phyloP scores from a whole-genome alignment of 1,140 invertebrate species.

The Muscidifurax raptorellus region DNA sequence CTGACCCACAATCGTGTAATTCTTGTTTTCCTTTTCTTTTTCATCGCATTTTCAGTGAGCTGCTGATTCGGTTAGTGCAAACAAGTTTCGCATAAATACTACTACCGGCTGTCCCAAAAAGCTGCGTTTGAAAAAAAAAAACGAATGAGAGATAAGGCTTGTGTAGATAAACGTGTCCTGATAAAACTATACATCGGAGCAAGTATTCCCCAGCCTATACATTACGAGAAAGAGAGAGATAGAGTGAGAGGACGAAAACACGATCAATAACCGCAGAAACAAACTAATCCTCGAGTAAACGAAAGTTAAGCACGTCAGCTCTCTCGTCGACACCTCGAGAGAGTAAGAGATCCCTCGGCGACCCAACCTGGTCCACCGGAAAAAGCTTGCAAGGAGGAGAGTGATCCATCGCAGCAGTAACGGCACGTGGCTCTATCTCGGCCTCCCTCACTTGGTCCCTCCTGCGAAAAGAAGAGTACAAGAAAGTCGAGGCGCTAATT shows the following conservation, averaged over 20 bases:
- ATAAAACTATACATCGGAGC: not conserved
- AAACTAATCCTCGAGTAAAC: not conserved
- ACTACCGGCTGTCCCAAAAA: not conserved
- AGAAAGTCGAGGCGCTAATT: slow-evolving; percentile 36
- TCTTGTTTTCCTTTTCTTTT: not conserved
- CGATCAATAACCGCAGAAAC: not conserved
- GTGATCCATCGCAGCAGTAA: slow-evolving; percentile 33
- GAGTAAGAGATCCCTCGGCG: not conserved
- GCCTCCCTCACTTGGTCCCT: not conserved
- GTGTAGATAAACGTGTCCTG: not conserved
- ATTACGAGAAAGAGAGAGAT: not conserved
- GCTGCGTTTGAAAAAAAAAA: not conserved
- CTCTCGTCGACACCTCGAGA: not conserved
- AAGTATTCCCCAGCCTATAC: not conserved
- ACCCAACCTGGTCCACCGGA: not conserved
- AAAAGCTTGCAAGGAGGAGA: slow-evolving; percentile 11
- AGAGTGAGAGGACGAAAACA: not conserved
- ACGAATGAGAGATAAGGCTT: not conserved
- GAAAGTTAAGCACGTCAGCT: not conserved
- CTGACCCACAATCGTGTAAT: not conserved
- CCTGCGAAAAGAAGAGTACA: slow-evolving; percentile 34
- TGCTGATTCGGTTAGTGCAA: not conserved
- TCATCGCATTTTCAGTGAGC: not conserved
- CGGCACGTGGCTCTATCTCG: slow-evolving; percentile 7
- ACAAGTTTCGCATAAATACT: not conserved